Percentiles rank a stretch among this genome's conserved stretches.
Evolutionary conservation across 2,113 vertebrate genomes (phyloP).

Genomic region (Salvelinus alpinus): DNA sequence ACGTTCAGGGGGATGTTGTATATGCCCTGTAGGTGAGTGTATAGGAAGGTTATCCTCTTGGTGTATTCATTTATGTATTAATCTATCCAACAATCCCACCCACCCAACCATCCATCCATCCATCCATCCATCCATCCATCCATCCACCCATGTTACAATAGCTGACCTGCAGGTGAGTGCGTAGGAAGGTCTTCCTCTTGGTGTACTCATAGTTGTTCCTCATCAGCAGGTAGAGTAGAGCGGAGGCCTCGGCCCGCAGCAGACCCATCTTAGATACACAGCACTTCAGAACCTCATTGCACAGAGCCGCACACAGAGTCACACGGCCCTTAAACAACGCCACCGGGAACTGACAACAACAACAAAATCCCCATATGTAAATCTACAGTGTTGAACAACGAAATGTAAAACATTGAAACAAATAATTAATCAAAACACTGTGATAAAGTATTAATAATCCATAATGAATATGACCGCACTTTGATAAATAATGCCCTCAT

Average conservation of each 20-base stretch:
- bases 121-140: no score
- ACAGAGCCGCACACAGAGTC: slow-evolving; percentile 90
- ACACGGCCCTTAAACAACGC: slow-evolving; percentile 94
- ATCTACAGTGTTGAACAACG: no score
- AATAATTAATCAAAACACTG: no score
- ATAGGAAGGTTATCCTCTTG: slow-evolving; percentile 90
- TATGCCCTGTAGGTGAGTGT: slow-evolving; percentile 91
- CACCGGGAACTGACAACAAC: slow-evolving; percentile 81
- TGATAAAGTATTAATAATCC: no score
- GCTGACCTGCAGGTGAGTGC: slow-evolving; percentile 75
- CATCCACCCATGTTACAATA: no score
- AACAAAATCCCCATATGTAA: no score
- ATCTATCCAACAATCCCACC: slow-evolving; percentile 28
- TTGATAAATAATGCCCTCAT: no score
- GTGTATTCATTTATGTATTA: slow-evolving; percentile 93
- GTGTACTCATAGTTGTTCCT: slow-evolving; percentile 96
- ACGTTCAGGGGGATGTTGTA: not conserved
- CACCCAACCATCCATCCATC: no score
- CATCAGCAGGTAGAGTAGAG: slow-evolving; percentile 96
- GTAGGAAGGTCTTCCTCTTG: slow-evolving; percentile 90
- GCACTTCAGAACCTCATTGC: slow-evolving; percentile 94
- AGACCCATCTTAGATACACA: slow-evolving; percentile 90
- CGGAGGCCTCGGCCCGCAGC: slow-evolving; percentile 87
- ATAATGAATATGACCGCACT: no score
- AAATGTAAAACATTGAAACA: no score